Evolutionary conservation across 53 echinoderm and acorn worm species (phyloP).

Genomic region (Henricia sp.): DNA sequence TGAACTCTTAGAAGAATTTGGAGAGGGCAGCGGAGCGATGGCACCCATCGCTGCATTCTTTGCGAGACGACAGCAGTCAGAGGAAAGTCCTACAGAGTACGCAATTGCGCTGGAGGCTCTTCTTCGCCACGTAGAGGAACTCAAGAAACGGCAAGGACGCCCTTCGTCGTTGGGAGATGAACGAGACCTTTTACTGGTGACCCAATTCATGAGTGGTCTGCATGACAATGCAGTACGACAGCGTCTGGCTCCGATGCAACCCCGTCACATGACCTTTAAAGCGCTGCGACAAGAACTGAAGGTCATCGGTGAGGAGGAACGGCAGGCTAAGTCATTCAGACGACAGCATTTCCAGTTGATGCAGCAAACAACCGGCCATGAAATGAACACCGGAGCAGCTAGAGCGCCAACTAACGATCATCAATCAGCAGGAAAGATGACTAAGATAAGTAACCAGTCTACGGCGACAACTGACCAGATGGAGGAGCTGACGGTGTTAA

Average conservation of each 20-base stretch:
- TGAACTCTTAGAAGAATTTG: slow-evolving; percentile 30
- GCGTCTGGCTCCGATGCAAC: slow-evolving; percentile 45
- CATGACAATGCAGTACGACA: slow-evolving; percentile 8
- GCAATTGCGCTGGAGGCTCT: slow-evolving; percentile 51
- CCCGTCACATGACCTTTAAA: slow-evolving; percentile 20
- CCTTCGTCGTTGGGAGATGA: not conserved
- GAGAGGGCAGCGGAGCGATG: not conserved
- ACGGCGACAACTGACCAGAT: not conserved
- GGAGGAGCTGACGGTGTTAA: not conserved
- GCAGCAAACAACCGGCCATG: slow-evolving; percentile 1
- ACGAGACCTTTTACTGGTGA: not conserved
- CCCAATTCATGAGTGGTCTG: slow-evolving; percentile 37
- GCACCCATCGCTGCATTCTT: slow-evolving; percentile 42
- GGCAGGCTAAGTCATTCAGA: not conserved
- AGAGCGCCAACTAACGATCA: not conserved
- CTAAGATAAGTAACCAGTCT: not conserved
- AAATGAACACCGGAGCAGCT: not conserved
- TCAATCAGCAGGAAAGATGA: not conserved
- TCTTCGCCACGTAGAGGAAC: slow-evolving; percentile 15
- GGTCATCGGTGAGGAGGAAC: slow-evolving; percentile 6
- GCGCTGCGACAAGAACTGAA: not conserved
- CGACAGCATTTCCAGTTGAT: not conserved
- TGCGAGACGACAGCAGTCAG: not conserved
- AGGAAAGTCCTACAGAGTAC: slow-evolving; percentile 21
- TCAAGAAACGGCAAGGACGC: not conserved